Evolutionary conservation across 2,113 vertebrate genomes (phyloP), one percentile per base, ranked within the genome.

Genomic region (Megaptera novaeangliae): DNA sequence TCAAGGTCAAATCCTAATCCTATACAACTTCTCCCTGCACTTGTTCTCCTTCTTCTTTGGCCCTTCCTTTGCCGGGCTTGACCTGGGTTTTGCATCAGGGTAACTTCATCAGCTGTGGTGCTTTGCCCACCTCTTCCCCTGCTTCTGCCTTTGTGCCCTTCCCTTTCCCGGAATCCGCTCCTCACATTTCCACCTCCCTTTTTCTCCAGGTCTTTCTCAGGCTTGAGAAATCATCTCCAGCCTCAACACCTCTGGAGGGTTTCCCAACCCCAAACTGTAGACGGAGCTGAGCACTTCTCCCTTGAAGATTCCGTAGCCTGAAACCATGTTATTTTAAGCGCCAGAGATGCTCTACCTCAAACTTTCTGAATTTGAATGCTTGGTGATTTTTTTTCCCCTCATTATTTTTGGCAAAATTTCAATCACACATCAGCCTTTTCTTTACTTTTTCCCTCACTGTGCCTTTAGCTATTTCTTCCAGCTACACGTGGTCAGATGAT

Each of bases 11-110:
- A 91, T 39, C 11, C 0, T 4, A 63, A 23, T 59, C 7, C 9
- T 4, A 0, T 9, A 21, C 0, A 12, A 15, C 2, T 5, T 46
- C 44, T 49, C 34, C 2, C 34, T 23, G 8, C 6, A 12, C 1
- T 31, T 34, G 17, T 9, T 25, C 25, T 59, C 9, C 41, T 85
- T 23, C 27, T 36, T 68, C 20, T 87, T 15, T 57, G 39, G 6
- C 11, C 10, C 23, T 63, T 46, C 31, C 36, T 59, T 44, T 49
- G 5, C 21, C 21, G 25, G 46, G 2, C 1, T 8, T n/a, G 3
- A 18, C 5, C 29, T 0, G 3, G 57, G 23, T 71, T 88, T 23
- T 2, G 21, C 69, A 44, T 55, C 1, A n/a, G 29, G 12, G 13
- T 8, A 29, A 4, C 0, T 44, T 39, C 34, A 52, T 1, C 1